phyloP scores from a whole-genome alignment of 1,140 invertebrate genomes.

The Adoxophyes honmai region DNA sequence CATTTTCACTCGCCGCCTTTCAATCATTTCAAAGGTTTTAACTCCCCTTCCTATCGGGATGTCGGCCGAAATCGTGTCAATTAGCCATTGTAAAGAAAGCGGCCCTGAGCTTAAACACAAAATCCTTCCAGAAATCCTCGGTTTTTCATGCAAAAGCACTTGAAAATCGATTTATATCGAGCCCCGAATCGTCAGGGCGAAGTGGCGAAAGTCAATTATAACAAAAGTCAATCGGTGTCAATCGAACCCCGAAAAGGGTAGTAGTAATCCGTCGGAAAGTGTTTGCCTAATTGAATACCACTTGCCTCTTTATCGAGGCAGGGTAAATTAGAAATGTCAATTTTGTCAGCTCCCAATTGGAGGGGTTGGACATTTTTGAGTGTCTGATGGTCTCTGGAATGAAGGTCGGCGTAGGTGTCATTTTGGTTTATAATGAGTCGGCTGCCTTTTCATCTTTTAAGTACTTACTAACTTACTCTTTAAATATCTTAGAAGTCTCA shows the following conservation, averaged over 20 bases:
- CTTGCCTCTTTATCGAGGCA: conserved; percentile 1
- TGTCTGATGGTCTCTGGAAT: not conserved
- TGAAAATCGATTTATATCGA: not conserved
- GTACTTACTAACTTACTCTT: no score
- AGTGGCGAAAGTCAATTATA: conserved; percentile 9
- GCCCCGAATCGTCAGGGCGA: not conserved
- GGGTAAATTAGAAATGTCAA: conserved; percentile 11
- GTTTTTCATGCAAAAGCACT: not conserved
- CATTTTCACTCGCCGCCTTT: no score
- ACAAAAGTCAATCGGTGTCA: conserved; percentile 1
- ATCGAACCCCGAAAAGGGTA: conserved; percentile 2
- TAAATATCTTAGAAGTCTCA: no score
- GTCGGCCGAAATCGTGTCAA: not conserved
- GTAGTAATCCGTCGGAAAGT: not conserved
- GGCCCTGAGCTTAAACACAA: not conserved
- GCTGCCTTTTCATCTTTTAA: no score
- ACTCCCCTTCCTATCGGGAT: no score
- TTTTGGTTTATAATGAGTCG: no score
- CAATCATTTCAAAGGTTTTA: no score
- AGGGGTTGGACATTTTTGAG: not conserved
- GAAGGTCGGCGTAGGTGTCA: not conserved
- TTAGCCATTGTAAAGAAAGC: not conserved
- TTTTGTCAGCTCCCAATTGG: not conserved
- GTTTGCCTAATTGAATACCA: conserved; percentile 14
- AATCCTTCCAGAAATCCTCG: no score